These are phyloP conservation scores for Motacilla tschutschensis DNA, from an alignment of 2,113 vertebrate genomes.

Conservation along the genomic window DNA sequence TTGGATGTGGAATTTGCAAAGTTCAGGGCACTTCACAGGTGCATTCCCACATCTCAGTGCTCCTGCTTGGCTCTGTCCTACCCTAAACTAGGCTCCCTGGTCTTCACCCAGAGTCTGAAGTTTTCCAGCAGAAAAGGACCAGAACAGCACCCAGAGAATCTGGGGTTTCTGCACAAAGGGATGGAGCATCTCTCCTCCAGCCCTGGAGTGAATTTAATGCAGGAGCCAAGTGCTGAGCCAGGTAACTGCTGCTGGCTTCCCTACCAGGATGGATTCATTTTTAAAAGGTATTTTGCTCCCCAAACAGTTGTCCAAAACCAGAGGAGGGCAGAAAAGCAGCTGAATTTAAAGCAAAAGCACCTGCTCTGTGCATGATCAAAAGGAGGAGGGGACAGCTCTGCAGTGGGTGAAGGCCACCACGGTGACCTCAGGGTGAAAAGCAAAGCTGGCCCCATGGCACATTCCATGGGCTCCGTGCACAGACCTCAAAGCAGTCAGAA, in stretches of 20 bases:
- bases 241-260: not conserved
- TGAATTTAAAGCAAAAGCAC: not conserved
- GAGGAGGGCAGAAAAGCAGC: not conserved
- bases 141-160: fast-evolving
- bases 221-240: not conserved
- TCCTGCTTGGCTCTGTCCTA: not conserved
- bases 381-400: not conserved
- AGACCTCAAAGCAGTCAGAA: not conserved
- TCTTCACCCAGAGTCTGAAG: not conserved
- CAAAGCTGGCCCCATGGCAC: not conserved
- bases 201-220: not conserved
- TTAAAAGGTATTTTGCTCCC: not conserved
- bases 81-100: not conserved
- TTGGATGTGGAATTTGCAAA: not conserved
- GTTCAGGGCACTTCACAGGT: not conserved
- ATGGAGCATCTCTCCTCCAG: not conserved
- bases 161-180: not conserved
- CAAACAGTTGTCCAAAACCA: not conserved
- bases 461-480: not conserved
- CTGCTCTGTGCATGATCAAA: not conserved
- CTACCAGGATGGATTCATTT: fast-evolving
- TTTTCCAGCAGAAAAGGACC: not conserved
- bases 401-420: not conserved
- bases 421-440: not conserved
- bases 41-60: not conserved